Base-by-base conservation (phyloP, 30 jellyfish, hydroid and myxozoan species). In the Mastigias papua region DNA sequence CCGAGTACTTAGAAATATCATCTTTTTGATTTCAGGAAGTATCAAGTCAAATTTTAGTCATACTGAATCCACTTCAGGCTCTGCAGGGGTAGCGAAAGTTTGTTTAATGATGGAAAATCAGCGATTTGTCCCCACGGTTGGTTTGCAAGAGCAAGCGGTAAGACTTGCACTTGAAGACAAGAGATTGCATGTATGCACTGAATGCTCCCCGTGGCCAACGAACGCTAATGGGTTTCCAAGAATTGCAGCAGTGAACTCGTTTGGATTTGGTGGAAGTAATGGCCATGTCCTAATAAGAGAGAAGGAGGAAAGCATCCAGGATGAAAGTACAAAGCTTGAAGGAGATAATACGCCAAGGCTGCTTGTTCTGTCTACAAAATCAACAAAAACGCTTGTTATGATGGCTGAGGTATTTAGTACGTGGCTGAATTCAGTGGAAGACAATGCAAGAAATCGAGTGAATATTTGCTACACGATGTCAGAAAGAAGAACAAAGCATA, bases 201-300 rank as follows among this genome's bases (percentile, higher is more conserved):
- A 70, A 42, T 19, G 16, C 58, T 26, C 42, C 8, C 81, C 42
- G 7, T 84, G 94, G 94, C 82, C 87, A 0, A 60, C 23, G 28
- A 27, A 19, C 19, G 32, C 57, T 2, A 7, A 23, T 48, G 69
- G 57, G 9, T 28, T 7, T 4, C 94, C 81, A 32, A 71, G 67
- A 60, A 26, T 64, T 58, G 94, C 94, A 5, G 88, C 73, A n/a
- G 70, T 84, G 30, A 84, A 74, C 31, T 84, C 94, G 13, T 84
- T 84, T 57, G 94, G 94, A 28, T 84, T 84, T 61, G 94, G 94
- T 20, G 94, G 94, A 46, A 84, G 94, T 63, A 84, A 84, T 42
- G 94, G 72, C 1, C 94, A 84, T 48, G 42, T 84, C 23, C 32
- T 84, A 23, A 51, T 84, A 8, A 1, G 74, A n/a, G n/a, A n/a